Percentiles rank a stretch among this genome's conserved stretches.
Conservation (phyloP, 1,140 invertebrate species). For the Orussus abietinus region DNA sequence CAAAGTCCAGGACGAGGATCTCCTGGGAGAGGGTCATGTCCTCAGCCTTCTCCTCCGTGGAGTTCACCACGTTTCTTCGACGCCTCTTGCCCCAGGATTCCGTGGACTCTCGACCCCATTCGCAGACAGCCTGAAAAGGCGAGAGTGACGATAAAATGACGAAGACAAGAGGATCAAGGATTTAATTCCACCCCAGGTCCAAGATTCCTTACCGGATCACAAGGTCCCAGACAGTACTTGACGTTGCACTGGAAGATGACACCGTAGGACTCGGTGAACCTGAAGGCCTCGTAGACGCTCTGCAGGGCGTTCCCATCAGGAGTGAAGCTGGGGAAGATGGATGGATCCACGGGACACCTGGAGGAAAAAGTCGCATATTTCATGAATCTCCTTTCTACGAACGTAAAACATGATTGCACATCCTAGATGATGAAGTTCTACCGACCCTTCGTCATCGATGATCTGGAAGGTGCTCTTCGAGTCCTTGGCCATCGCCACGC, state of each 20-base stretch:
- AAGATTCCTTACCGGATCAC: slow-evolving; percentile 78
- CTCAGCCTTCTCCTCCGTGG: slow-evolving; percentile 66
- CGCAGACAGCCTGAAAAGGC: slow-evolving; percentile 71
- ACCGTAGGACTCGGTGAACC: slow-evolving; percentile 93
- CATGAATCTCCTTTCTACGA: too few species aligned
- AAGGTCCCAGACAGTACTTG: slow-evolving; percentile 92
- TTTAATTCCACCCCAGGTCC: too few species aligned
- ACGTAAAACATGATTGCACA: too few species aligned
- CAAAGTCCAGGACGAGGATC: slow-evolving; percentile 86
- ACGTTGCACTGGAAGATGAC: slow-evolving; percentile 97
- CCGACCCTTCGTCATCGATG: slow-evolving; percentile 88
- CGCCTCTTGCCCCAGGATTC: slow-evolving; percentile 87
- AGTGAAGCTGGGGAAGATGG: slow-evolving; percentile 87
- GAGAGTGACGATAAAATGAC: too few species aligned
- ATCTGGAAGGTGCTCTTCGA: slow-evolving; percentile 94
- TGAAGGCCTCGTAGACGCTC: slow-evolving; percentile 89
- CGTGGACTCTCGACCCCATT: slow-evolving; percentile 81
- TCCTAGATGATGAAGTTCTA: too few species aligned
- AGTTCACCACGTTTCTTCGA: slow-evolving; percentile 62
- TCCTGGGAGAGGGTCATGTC: slow-evolving; percentile 93
- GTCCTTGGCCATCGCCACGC: slow-evolving; percentile 95
- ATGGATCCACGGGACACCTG: slow-evolving; percentile 88
- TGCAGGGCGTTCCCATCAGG: slow-evolving; percentile 85
- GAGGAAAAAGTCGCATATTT: slow-evolving; percentile 18
- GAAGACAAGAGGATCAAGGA: too few species aligned